These are phyloP conservation scores for Myathropa florea DNA, from an alignment of 2,888 invertebrate species.

Conservation along the genomic window DNA sequence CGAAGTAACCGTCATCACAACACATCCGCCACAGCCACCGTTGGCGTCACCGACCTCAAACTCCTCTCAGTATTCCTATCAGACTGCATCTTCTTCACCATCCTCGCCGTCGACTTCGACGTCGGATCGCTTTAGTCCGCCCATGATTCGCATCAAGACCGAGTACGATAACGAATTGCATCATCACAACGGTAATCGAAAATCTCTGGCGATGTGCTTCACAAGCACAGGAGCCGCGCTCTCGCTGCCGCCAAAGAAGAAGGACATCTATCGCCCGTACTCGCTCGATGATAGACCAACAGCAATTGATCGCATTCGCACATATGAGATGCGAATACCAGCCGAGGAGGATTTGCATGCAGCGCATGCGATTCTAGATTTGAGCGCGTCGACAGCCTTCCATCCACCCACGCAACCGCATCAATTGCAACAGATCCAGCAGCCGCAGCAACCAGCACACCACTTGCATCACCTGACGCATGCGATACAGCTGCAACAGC, in stretches of 20 bases:
- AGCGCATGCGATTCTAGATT: slow-evolving; percentile 93
- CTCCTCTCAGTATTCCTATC: slow-evolving; percentile 77
- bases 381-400: slow-evolving; percentile 92
- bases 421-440: slow-evolving; percentile 76
- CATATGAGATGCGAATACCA: slow-evolving; percentile 83
- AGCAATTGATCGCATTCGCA: slow-evolving; percentile 78
- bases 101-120: slow-evolving; percentile 80
- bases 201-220: slow-evolving; percentile 91
- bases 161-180: slow-evolving; percentile 72
- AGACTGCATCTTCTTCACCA: slow-evolving; percentile 72
- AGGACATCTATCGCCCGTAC: slow-evolving; percentile 94
- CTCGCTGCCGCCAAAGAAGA: slow-evolving; percentile 93
- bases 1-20: slow-evolving; percentile 83
- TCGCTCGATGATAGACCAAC: slow-evolving; percentile 87
- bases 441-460: slow-evolving; percentile 71
- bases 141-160: slow-evolving; percentile 78
- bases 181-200: slow-evolving; percentile 78
- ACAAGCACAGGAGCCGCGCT: slow-evolving; percentile 92
- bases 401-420: slow-evolving; percentile 83
- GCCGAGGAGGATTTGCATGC: slow-evolving; percentile 93
- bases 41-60: slow-evolving; percentile 74
- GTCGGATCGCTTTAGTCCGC: slow-evolving; percentile 78
- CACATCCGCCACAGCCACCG: slow-evolving; percentile 79
- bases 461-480: slow-evolving; percentile 72
- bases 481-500: slow-evolving; percentile 73